Evolutionary conservation across 2,797 vertebrate genomes (phyloP), one percentile per base, ranked within the genome.

Genomic region (Chloroceryle amazona): DNA sequence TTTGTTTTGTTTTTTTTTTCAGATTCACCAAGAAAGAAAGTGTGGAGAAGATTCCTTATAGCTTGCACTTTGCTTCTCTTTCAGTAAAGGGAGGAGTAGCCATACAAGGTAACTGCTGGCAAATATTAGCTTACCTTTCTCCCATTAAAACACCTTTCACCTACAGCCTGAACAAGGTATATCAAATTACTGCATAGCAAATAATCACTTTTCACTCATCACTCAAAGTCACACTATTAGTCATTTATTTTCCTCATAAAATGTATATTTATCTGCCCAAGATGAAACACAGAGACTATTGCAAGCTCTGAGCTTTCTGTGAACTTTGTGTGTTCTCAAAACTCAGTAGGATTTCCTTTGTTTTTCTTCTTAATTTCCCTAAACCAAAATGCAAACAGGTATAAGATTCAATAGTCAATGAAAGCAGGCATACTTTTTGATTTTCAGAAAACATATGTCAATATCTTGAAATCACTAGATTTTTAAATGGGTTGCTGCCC

Each of bases 101-200:
- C n/a, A 20, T 39, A 51, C 22, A 39, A 86, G 17, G 17, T 66
- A 93, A 78, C 29, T 86, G 42, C 31, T 70, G 39, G 39, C 23
- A 93, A 91, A 70, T 81, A 79, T n/a, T 84, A 63, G 63, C 15
- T 90, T 92, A 37, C 12, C 25, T 93, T 85, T 86, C 54, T 67
- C 35, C 62, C 33, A 63, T 75, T 70, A 72, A 88, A 70, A 80
- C 60, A 78, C 7, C 33, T 86, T 61, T 94, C 52, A 89, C 33
- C 52, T 76, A 65, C 35, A 85, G 79, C 31, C 9, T 85, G 72
- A 84, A 89, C 33, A 67, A 92, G 54, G 26, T 68, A 46, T 90
- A 47, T 81, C 89, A 92, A 84, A 89, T 85, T 88, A 83, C n/a
- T 73, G 26, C 33, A 61, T n/a, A 71, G 79, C 75, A 91, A 93